phyloP scores from a whole-genome alignment of 2,113 vertebrate genomes.

The Stomatorhinus ivindoensis region DNA sequence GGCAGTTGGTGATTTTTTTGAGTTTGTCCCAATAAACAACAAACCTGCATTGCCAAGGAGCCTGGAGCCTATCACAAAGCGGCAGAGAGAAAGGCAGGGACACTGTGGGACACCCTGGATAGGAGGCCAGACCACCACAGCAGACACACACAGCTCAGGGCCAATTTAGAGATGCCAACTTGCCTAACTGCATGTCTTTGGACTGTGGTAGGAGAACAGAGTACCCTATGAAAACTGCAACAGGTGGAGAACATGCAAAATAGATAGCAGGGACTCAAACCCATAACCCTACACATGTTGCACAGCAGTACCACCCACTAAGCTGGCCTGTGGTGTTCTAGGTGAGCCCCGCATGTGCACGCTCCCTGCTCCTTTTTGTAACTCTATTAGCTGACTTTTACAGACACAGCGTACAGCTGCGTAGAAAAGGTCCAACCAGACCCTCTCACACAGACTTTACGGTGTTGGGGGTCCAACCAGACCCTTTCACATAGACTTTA shows the following conservation, averaged over 20 bases:
- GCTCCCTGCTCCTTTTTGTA: neutral
- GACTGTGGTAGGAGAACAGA: neutral
- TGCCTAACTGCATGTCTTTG: neutral
- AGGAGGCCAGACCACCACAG: neutral
- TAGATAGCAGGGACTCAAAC: neutral
- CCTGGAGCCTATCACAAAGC: neutral
- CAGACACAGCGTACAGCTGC: neutral
- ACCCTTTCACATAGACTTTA: neutral
- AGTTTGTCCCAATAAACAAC: neutral
- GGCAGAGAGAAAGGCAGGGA: neutral
- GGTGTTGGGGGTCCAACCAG: neutral
- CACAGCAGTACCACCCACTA: neutral
- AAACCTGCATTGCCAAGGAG: neutral
- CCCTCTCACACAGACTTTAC: neutral
- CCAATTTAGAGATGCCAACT: neutral
- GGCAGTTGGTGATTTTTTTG: neutral
- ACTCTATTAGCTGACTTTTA: neutral
- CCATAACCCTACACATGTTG: neutral
- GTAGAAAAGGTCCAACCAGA: neutral
- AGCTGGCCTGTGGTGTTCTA: neutral
- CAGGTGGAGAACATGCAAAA: neutral
- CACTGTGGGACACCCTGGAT: neutral
- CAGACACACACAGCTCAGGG: neutral
- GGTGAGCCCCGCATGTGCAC: neutral
- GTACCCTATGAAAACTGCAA: neutral